phyloP scores from a whole-genome alignment of 2,888 invertebrate genomes.

The Spialia ferax region DNA sequence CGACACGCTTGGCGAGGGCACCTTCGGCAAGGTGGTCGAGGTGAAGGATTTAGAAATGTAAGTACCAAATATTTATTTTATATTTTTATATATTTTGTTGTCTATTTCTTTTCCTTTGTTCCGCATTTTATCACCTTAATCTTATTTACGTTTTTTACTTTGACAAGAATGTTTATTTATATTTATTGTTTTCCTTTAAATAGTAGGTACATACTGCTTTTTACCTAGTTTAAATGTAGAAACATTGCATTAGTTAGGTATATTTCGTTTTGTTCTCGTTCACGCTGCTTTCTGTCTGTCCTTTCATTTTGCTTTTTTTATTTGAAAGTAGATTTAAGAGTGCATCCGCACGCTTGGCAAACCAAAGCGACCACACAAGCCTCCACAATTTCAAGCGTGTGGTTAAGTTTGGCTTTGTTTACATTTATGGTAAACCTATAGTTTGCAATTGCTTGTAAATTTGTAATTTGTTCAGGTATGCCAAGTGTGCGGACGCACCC shows the following conservation, averaged over 20 bases:
- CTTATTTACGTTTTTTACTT: too few relatives aligned
- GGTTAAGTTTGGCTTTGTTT: too few relatives aligned
- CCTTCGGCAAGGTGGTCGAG: slow-evolving; percentile 99
- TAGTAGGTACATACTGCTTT: not conserved
- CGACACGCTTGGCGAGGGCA: slow-evolving; percentile 99
- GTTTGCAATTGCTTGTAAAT: too few relatives aligned
- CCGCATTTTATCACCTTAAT: not conserved
- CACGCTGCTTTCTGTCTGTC: not conserved
- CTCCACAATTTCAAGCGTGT: too few relatives aligned
- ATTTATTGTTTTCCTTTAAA: not conserved
- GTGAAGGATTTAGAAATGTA: slow-evolving; percentile 98
- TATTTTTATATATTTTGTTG: not conserved
- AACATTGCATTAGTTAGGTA: not conserved
- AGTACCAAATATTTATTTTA: slow-evolving; percentile 69
- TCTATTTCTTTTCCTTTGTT: not conserved
- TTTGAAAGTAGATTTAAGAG: too few relatives aligned
- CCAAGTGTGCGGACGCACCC: too few relatives aligned
- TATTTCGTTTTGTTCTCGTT: not conserved
- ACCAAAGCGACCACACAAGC: too few relatives aligned
- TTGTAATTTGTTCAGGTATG: too few relatives aligned
- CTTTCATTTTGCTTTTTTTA: too few relatives aligned
- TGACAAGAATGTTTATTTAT: not conserved
- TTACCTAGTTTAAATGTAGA: not conserved
- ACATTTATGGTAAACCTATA: too few relatives aligned
- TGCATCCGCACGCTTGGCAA: too few relatives aligned